Evolutionary conservation across 2,888 invertebrate genomes (phyloP).

Genomic region (Leptinotarsa haldemani): DNA sequence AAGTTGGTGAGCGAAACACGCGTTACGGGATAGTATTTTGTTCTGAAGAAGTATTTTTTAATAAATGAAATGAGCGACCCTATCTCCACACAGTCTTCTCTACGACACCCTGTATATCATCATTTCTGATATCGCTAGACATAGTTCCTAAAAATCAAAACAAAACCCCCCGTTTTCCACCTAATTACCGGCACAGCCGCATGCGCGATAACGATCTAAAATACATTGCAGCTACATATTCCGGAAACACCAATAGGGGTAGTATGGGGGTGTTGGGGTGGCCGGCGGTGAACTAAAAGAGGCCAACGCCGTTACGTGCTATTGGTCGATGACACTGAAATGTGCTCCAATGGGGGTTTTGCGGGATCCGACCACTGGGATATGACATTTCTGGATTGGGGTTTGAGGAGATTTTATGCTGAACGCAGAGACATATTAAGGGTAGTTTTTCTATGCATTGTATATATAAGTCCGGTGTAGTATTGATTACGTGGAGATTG

Average conservation of each 20-base stretch:
- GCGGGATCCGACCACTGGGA: background rate
- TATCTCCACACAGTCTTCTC: no score
- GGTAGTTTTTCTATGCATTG: background rate
- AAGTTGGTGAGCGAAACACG: no score
- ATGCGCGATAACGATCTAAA: slow-evolving; percentile 56
- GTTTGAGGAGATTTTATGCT: background rate
- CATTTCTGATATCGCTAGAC: background rate
- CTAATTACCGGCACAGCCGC: slow-evolving; percentile 41
- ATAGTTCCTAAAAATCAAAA: background rate
- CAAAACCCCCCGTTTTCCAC: background rate
- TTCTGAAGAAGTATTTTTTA: no score
- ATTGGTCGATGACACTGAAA: slow-evolving; percentile 60
- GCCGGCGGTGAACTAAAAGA: slow-evolving; percentile 52
- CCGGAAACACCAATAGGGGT: slow-evolving; percentile 62
- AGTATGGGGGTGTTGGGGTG: slow-evolving; percentile 41
- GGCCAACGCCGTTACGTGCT: slow-evolving; percentile 57
- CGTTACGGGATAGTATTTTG: no score
- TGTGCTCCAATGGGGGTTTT: slow-evolving; percentile 54
- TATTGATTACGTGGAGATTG: background rate
- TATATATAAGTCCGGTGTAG: background rate
- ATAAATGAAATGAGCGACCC: no score
- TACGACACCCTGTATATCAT: background rate
- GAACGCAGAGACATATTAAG: background rate
- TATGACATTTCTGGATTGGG: background rate
- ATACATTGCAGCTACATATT: slow-evolving; percentile 56